A percentile compares a stretch with the other conserved stretches of the same genome.
Conservation (phyloP, 1,140 invertebrate species). For the Zaprionus kolodkinae region DNA sequence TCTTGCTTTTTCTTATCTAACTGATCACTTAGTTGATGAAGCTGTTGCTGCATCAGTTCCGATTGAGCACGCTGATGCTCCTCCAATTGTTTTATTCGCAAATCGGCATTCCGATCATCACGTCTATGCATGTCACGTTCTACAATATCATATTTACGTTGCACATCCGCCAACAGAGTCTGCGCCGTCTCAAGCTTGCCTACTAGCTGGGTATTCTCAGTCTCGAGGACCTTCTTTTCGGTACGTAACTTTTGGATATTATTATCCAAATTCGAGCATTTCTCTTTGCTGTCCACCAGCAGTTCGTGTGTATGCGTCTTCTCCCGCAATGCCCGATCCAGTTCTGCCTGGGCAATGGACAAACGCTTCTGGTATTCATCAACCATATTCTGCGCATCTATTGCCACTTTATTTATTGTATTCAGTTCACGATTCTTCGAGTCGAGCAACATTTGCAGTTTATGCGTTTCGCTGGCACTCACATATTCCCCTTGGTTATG, state of each 20-base stretch:
- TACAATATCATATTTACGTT: constrained; percentile 77
- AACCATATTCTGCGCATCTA: constrained; percentile 66
- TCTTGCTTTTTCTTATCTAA: constrained; percentile 85
- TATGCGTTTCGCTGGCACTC: constrained; percentile 56
- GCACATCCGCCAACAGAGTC: constrained; percentile 62
- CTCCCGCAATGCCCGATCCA: constrained; percentile 85
- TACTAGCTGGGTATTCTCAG: constrained; percentile 63
- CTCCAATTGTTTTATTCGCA: constrained; percentile 66
- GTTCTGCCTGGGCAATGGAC: constrained; percentile 85
- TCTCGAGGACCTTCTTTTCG: constrained; percentile 70
- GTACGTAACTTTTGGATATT: constrained; percentile 64
- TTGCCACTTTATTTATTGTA: constrained; percentile 52
- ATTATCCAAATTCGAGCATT: constrained; percentile 74
- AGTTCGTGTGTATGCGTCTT: constrained; percentile 86
- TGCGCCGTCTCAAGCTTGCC: constrained; percentile 70
- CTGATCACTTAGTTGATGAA: constrained; percentile 61
- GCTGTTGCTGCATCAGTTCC: constrained; percentile 71
- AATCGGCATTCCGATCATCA: constrained; percentile 63
- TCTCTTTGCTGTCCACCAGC: constrained; percentile 83
- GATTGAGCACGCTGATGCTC: constrained; percentile 71
- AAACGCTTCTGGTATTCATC: constrained; percentile 84
- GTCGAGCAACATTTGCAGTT: constrained; percentile 66
- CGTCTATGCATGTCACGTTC: constrained; percentile 62
- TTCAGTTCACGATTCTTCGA: constrained; percentile 65
- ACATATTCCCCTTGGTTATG: constrained; percentile 23